Evolutionary conservation across 30 jellyfish, hydroid and myxozoan species (phyloP).

Genomic region (Hydractinia echinata): DNA sequence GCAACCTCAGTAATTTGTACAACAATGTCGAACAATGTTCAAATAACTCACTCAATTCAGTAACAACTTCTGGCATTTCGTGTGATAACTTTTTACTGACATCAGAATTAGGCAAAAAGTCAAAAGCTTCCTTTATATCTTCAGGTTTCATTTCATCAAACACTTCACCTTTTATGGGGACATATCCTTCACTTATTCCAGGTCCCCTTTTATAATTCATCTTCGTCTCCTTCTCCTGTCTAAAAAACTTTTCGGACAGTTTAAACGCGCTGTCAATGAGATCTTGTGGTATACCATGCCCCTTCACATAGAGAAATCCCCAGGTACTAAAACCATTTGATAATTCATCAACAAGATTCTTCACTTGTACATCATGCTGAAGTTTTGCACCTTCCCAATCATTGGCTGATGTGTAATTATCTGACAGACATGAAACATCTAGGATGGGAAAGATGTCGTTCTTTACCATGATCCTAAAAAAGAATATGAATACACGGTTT

Average conservation of each 20-base stretch:
- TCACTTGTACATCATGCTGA: constrained; percentile 8
- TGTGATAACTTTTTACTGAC: not conserved
- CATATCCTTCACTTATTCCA: constrained; percentile 36
- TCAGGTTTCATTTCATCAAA: constrained; percentile 6
- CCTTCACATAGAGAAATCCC: constrained; percentile 37
- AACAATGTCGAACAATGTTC: not conserved
- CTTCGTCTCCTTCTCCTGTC: not conserved
- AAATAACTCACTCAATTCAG: constrained; percentile 1
- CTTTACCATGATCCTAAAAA: not conserved
- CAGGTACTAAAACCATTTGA: constrained; percentile 30
- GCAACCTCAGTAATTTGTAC: constrained; percentile 8
- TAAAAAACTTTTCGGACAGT: constrained; percentile 9
- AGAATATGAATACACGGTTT: no score
- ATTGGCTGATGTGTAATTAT: not conserved
- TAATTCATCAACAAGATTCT: constrained; percentile 1
- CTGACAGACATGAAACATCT: not conserved
- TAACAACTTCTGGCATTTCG: constrained; percentile 16
- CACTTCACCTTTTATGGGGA: constrained; percentile 18
- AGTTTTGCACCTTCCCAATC: not conserved
- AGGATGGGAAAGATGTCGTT: not conserved
- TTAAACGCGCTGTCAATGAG: not conserved
- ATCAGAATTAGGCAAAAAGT: constrained; percentile 22
- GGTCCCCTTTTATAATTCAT: not conserved
- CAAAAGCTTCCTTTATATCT: constrained; percentile 41
- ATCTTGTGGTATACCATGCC: constrained; percentile 24